Percentiles rank a stretch among this genome's conserved stretches.
Conservation (phyloP, 2,888 invertebrate species). For the Eubasilissa splendida region DNA sequence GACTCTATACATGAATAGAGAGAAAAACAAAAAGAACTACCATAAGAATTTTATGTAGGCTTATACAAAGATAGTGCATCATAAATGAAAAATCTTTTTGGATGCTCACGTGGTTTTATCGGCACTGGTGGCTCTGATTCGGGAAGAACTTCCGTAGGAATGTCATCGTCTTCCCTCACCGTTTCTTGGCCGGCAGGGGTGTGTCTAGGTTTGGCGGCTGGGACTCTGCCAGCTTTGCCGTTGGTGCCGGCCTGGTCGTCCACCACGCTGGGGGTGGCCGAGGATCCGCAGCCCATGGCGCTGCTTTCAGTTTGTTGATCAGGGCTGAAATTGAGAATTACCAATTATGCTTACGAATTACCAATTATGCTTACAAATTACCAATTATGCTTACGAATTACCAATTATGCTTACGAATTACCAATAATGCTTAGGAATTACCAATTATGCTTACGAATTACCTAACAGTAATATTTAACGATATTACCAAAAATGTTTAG, state of each 20-base stretch:
- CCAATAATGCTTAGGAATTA: too few species aligned
- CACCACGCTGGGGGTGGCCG: conserved; percentile 44
- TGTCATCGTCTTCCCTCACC: conserved; percentile 50
- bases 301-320: background rate
- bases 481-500: too few species aligned
- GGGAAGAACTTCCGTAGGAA: conserved; percentile 68
- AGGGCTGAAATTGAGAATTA: background rate
- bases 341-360: too few species aligned
- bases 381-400: too few species aligned
- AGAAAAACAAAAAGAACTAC: too few species aligned
- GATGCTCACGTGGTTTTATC: conserved; percentile 65
- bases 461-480: too few species aligned
- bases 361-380: too few species aligned
- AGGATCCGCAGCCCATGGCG: conserved; percentile 56
- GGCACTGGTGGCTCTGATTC: conserved; percentile 65
- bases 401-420: too few species aligned
- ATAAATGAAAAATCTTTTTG: background rate
- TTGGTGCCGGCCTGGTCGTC: conserved; percentile 44
- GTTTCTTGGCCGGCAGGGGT: background rate
- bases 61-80: too few species aligned
- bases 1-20: too few species aligned
- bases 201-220: conserved; percentile 56
- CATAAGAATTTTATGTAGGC: too few species aligned
- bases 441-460: too few species aligned
- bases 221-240: conserved; percentile 33